These are phyloP conservation scores for Drosophila melanogaster DNA, from an alignment of 1,140 invertebrate species.

Conservation along the genomic window DNA sequence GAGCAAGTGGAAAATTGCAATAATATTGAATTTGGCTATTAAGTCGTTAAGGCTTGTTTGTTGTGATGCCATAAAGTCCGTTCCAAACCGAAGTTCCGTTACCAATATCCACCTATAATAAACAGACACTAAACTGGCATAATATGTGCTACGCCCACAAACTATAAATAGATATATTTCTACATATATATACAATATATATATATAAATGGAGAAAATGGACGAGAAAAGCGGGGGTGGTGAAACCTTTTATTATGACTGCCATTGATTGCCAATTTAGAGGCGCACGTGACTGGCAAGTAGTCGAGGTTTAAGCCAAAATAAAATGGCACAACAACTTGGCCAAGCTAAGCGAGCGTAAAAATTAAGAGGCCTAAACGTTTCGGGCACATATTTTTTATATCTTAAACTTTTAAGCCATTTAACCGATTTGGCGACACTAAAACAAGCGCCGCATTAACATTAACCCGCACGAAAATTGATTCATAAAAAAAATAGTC, in stretches of 20 bases:
- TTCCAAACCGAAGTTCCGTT: conserved; percentile 8
- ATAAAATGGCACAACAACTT: conserved; percentile 9
- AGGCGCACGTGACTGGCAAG: conserved; percentile 59
- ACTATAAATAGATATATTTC: no score
- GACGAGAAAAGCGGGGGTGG: not conserved
- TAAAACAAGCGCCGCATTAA: conserved; percentile 67
- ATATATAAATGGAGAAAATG: no score
- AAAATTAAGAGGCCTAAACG: conserved; percentile 45
- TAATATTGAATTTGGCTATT: conserved; percentile 79
- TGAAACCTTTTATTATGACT: conserved; percentile 49
- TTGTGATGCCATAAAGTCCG: conserved; percentile 54
- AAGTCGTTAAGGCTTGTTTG: conserved; percentile 73
- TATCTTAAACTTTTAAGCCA: conserved; percentile 79
- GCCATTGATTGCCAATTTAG: conserved; percentile 61
- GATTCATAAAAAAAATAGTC: conserved; percentile 70
- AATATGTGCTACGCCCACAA: conserved; percentile 26
- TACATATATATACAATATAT: not conserved
- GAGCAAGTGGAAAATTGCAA: conserved; percentile 76
- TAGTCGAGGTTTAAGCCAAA: conserved; percentile 7
- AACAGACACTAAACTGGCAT: conserved; percentile 32
- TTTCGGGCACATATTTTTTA: conserved; percentile 24
- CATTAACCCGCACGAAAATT: conserved; percentile 48
- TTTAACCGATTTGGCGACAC: conserved; percentile 74
- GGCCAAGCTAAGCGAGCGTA: conserved; percentile 43
- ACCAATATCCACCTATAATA: conserved; percentile 36